These are phyloP conservation scores for Phrixothrix hirtus DNA, from an alignment of 2,888 invertebrate genomes.

Conservation along the genomic window DNA sequence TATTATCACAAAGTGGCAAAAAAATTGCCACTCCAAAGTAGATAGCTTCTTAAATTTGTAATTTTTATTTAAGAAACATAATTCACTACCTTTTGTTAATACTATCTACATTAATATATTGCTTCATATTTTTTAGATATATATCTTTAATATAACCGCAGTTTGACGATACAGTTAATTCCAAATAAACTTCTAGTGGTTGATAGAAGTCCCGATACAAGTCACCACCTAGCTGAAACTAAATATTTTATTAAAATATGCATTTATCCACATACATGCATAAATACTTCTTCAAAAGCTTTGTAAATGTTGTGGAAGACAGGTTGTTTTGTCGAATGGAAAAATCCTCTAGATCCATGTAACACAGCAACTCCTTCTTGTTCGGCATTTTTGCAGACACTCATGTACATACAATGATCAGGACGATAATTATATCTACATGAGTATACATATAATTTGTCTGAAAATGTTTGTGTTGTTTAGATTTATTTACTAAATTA, in stretches of 20 bases:
- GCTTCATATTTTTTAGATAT: conserved; percentile 57
- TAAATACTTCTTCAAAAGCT: conserved; percentile 62
- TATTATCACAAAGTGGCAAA: no score
- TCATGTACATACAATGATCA: conserved; percentile 96
- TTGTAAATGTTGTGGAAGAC: conserved; percentile 75
- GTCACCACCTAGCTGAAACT: conserved; percentile 71
- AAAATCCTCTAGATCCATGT: conserved; percentile 87
- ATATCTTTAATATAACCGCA: conserved; percentile 67
- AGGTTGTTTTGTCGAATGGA: conserved; percentile 84
- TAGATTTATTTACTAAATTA: not conserved
- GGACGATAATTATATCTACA: conserved; percentile 92
- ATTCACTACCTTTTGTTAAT: conserved; percentile 38
- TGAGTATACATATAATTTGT: conserved; percentile 75
- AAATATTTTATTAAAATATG: conserved; percentile 40
- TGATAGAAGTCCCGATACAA: conserved; percentile 64
- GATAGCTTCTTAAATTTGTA: no score
- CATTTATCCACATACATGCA: not conserved
- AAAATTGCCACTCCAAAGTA: no score
- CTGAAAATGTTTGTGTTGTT: no score
- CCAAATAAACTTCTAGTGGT: conserved; percentile 62
- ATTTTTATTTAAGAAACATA: not conserved
- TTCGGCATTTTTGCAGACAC: conserved; percentile 77
- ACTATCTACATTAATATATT: conserved; percentile 51
- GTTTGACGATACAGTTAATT: conserved; percentile 61
- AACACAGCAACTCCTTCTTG: conserved; percentile 76